Percentiles rank a stretch among this genome's conserved stretches.
phyloP scores from a whole-genome alignment of 2,113 vertebrate genomes.

The Nasalis larvatus region DNA sequence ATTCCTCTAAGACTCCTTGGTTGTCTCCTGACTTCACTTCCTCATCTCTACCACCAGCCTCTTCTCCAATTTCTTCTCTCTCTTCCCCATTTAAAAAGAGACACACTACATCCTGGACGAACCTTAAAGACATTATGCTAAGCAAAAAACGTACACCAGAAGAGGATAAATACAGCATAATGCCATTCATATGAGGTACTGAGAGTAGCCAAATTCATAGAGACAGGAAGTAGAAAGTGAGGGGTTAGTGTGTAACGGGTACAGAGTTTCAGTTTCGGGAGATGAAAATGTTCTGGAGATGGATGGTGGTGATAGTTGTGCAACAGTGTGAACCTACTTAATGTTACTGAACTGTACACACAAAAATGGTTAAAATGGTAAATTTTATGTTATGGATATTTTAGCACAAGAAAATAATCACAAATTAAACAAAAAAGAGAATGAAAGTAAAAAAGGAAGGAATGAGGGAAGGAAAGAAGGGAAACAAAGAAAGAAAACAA shows the following conservation, averaged over 20 bases:
- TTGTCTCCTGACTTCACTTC: neutral
- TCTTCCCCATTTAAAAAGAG: neutral
- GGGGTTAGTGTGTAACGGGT: neutral
- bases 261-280: neutral
- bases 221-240: neutral
- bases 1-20: neutral
- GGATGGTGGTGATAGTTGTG: neutral
- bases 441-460: neutral
- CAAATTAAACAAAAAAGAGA: neutral
- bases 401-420: neutral
- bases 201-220: neutral
- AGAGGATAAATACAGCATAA: neutral
- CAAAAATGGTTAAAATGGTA: conserved; percentile 1
- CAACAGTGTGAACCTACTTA: neutral
- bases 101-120: neutral
- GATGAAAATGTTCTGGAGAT: neutral
- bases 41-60: neutral
- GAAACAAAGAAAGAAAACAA: neutral
- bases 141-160: neutral
- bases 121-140: neutral
- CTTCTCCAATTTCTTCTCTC: conserved; percentile 28
- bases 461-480: neutral
- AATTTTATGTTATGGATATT: neutral
- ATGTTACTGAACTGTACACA: neutral
- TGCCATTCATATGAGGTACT: neutral